Conservation (phyloP, 2,113 vertebrate species). For the Asarcornis scutulata region DNA sequence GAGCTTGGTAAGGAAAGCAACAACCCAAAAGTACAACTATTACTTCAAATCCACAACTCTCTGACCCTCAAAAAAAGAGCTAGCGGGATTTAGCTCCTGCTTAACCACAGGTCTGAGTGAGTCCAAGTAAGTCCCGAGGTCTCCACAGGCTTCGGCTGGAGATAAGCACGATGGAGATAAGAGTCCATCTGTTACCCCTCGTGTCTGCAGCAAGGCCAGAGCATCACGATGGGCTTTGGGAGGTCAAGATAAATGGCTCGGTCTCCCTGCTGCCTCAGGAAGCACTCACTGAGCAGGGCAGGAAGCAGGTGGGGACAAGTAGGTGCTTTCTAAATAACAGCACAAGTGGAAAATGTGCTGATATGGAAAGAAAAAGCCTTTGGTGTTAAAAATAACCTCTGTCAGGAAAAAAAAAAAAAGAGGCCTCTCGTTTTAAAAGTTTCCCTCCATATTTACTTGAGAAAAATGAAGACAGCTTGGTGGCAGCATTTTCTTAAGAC, state of each 20-base stretch:
- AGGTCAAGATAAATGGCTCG: background rate
- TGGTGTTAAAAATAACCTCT: slow-evolving; percentile 39
- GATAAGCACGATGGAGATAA: background rate
- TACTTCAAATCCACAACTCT: background rate
- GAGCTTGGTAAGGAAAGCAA: background rate
- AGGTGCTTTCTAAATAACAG: background rate
- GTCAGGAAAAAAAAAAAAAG: background rate
- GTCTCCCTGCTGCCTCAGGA: background rate
- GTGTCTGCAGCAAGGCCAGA: rapidly evolving
- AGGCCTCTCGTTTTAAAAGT: slow-evolving; percentile 1
- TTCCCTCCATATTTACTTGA: slow-evolving; percentile 19
- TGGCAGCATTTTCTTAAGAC: slow-evolving; percentile 43
- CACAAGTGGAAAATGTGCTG: slow-evolving; percentile 20
- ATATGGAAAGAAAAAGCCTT: background rate
- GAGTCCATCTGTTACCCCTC: background rate
- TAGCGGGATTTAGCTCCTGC: background rate
- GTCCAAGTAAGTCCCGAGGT: background rate
- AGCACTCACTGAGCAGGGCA: background rate
- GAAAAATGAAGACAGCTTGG: slow-evolving; percentile 40
- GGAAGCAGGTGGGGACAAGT: slow-evolving; percentile 31
- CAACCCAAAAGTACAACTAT: background rate
- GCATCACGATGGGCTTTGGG: background rate
- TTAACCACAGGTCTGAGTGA: background rate
- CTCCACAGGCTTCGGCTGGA: background rate
- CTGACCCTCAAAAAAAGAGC: background rate